These are phyloP conservation scores for Heptranchias perlo DNA, from an alignment of 2,113 vertebrate genomes.

Conservation along the genomic window DNA sequence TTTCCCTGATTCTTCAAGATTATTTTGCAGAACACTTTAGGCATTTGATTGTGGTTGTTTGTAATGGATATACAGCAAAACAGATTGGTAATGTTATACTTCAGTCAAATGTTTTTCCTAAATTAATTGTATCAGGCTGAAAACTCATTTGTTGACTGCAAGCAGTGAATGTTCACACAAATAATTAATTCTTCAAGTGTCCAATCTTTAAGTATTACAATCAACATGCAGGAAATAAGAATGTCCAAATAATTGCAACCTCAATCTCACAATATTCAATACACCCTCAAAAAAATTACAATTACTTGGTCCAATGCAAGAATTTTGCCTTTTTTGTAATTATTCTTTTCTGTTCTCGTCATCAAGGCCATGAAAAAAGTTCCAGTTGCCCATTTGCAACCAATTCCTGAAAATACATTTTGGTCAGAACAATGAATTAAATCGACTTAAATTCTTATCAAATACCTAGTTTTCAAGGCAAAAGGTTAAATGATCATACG, in stretches of 20 bases:
- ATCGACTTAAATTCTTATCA: background rate
- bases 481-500: background rate
- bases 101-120: background rate
- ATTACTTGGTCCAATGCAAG: background rate
- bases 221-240: background rate
- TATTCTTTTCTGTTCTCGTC: background rate
- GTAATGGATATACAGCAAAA: background rate
- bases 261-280: conserved; percentile 7
- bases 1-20: background rate
- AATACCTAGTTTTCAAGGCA: background rate
- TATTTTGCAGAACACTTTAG: background rate
- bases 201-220: background rate
- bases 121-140: background rate
- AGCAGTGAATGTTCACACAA: background rate
- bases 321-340: background rate
- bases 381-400: background rate
- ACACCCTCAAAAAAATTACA: background rate
- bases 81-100: background rate
- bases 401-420: background rate
- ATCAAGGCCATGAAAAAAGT: background rate
- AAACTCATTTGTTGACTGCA: background rate
- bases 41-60: background rate
- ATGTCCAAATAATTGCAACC: background rate
- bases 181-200: background rate
- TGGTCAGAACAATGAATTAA: background rate